Evolutionary conservation across 2,888 invertebrate genomes (phyloP), one percentile per base, ranked within the genome.

Genomic region (Amiota communis): DNA sequence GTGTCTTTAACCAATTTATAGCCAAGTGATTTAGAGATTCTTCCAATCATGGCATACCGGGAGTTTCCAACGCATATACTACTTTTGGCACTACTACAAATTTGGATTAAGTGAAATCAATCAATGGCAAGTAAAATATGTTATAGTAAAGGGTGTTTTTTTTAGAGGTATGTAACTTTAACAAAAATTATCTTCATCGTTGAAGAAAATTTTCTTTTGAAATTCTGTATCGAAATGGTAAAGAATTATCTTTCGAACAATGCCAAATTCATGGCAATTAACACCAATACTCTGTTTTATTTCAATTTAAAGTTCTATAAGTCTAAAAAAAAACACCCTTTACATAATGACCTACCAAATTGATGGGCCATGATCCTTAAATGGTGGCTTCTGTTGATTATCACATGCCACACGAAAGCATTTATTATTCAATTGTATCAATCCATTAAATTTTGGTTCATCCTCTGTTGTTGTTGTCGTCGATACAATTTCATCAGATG

Each of bases 1-100:
- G 93, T 93, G 79, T 96, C 96, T 0, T 92, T 91, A 0, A 96
- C 96, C 64, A 89, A 15, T 75, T 84, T 89, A 47, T 83, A 90
- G 2, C 89, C 89, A 23, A 90, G 72, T 1, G 83, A 75, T 75
- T 88, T 89, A 1, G 88, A 88, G 9, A 90, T 84, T 72, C 83
- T 82, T 0, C 87, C 84, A 70, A 90, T 87, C 74, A 88, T 85
- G 2, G 80, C 80, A 74, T 89, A 89, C 0, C 87, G 86, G 0
- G 88, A 87, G 57, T 87, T 87, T 1, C 84, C 77, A 2, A 87
- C 83, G 70, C 89, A 89, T 76, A 89, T 89, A 10, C 88, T 85
- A 70, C 82, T 86, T 56, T 85, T 87, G 1, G 78, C 78, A 47
- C 80, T 82, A 11, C 88, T 87, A 56, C 4, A 57, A 9, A 36